These are phyloP conservation scores for Drosophila sp. DNA, from an alignment of 1,140 invertebrate species.

Conservation along the genomic window DNA sequence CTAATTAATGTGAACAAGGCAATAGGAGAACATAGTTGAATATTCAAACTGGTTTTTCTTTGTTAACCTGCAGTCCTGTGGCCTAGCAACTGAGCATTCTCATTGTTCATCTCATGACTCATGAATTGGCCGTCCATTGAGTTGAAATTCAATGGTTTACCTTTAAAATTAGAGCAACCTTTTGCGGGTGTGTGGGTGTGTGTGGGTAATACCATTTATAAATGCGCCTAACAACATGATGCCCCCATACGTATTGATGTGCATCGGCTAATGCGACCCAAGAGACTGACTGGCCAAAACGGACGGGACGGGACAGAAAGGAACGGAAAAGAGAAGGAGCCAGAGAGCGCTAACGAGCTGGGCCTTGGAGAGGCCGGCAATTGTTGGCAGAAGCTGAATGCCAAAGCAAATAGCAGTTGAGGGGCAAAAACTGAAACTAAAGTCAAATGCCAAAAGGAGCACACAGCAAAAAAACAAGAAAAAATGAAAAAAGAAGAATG, in stretches of 20 bases:
- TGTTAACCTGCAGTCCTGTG: neutral
- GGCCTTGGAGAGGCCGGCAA: constrained; percentile 74
- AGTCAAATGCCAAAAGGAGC: constrained; percentile 56
- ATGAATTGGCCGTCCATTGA: constrained; percentile 23
- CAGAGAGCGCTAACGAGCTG: constrained; percentile 75
- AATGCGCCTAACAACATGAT: constrained; percentile 72
- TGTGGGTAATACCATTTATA: constrained; percentile 74
- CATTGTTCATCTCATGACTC: constrained; percentile 7
- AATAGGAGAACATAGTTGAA: neutral
- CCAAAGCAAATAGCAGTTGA: constrained; percentile 77
- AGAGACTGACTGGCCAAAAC: constrained; percentile 63
- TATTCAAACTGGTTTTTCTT: neutral
- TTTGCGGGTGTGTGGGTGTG: constrained; percentile 17
- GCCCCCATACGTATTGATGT: constrained; percentile 64
- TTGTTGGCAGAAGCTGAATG: constrained; percentile 78
- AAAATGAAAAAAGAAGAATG: constrained; percentile 3
- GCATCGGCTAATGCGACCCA: constrained; percentile 72
- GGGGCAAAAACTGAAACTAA: constrained; percentile 70
- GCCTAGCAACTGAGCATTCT: constrained; percentile 9
- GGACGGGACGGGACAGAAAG: neutral
- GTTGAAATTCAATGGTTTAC: constrained; percentile 54
- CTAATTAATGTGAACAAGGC: constrained; percentile 3
- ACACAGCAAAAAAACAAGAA: constrained; percentile 37
- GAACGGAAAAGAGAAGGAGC: constrained; percentile 15
- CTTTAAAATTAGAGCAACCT: constrained; percentile 65